A percentile compares a stretch with the other conserved stretches of the same genome.
Evolutionary conservation across 2,113 vertebrate species (phyloP).

Genomic region (Rhinolophus sinicus): DNA sequence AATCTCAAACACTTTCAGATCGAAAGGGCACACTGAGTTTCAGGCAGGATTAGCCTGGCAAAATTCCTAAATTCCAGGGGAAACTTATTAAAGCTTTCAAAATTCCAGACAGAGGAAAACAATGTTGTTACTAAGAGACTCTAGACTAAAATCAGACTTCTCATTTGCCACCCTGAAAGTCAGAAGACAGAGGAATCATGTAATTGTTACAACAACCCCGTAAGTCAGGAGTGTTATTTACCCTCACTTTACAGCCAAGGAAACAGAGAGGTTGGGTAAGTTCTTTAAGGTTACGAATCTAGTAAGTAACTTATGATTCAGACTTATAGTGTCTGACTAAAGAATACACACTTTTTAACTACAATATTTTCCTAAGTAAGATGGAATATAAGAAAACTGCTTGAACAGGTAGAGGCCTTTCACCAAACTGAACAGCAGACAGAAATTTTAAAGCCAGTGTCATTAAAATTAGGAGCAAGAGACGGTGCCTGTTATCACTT

Average conservation of each 20-base stretch:
- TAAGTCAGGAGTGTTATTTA: not conserved
- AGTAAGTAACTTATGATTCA: not conserved
- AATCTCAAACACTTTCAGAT: not conserved
- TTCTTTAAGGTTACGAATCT: not conserved
- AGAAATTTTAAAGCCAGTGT: not conserved
- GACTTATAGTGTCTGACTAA: not conserved
- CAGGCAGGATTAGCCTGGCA: not conserved
- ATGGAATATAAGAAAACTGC: not conserved
- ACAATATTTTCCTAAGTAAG: not conserved
- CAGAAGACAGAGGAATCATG: not conserved
- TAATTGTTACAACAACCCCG: accelerated
- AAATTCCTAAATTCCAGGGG: not conserved
- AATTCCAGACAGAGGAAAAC: not conserved
- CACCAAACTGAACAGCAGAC: not conserved
- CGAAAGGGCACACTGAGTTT: not conserved
- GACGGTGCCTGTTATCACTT: not conserved
- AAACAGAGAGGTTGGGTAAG: not conserved
- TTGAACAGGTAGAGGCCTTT: not conserved
- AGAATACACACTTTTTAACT: not conserved
- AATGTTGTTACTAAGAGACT: not conserved
- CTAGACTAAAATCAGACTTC: not conserved
- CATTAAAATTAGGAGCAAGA: not conserved
- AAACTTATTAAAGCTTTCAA: not conserved
- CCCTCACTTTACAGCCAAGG: not conserved
- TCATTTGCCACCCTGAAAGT: not conserved